Evolutionary conservation across 2,888 invertebrate genomes (phyloP), one percentile per base, ranked within the genome.

Genomic region (Nesidiocoris tenuis): DNA sequence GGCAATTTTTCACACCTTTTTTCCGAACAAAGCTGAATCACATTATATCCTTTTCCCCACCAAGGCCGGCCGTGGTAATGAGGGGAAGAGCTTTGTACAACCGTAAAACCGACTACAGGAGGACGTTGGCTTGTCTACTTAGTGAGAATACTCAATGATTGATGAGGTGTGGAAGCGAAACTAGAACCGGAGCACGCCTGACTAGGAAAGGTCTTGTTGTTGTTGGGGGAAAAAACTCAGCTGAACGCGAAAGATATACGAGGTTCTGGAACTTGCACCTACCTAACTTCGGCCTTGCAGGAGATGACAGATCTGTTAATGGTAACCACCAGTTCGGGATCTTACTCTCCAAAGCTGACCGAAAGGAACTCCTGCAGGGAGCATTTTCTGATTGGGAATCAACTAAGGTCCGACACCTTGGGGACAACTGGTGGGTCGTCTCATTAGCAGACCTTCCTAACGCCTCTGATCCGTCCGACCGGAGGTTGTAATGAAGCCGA

Each of bases 41-140:
- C 65, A 65, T 22, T 63, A 23, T 17, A 25, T 23, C 21, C 23
- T 65, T 18, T 23, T 24, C 39, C 1, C 1, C 5, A 39, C 18
- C 12, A 17, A 39, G 65, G 23, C 65, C 25, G 55, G 67, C 21
- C 17, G 67, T 55, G 67, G 54, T 67, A 67, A 67, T 67, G 55
- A 67, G 67, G 23, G 39, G 55, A 67, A 22, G 67, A 55, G 67
- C 67, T n/a, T 39, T 25, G 17, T 17, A 67, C 54, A 67, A 67
- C 67, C 67, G 67, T 55, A 55, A 67, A 67, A 67, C 55, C 54
- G 21, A 39, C 67, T 55, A 22, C 67, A 22, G 16, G 65, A 65
- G 25, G 67, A 56, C 39, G 39, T 39, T 39, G 12, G 39, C 39
- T 67, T 67, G 67, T 67, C 67, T 56, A 67, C 67, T 56, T 56